These are phyloP conservation scores for Reticulitermes speratus DNA, from an alignment of 1,140 invertebrate genomes.

Conservation along the genomic window DNA sequence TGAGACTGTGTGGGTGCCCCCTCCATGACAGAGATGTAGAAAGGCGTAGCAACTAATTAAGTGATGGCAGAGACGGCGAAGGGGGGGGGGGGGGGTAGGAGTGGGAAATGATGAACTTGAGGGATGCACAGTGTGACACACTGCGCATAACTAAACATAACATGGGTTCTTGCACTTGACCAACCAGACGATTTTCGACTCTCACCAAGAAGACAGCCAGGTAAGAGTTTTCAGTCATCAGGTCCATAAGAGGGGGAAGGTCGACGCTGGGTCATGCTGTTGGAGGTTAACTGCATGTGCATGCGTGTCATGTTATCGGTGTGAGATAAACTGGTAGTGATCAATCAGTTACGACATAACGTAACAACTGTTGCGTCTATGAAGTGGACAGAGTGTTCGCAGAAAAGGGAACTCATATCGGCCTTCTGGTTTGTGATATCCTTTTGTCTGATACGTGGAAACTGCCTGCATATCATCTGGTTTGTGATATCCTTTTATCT, in stretches of 20 bases:
- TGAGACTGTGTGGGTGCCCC: not conserved
- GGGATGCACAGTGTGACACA: not conserved
- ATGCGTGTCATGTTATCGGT: not conserved
- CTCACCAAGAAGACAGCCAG: not conserved
- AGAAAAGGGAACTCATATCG: too few species aligned
- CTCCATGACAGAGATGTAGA: not conserved
- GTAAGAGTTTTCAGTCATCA: not conserved
- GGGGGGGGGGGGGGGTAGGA: not conserved
- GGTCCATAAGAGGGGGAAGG: not conserved
- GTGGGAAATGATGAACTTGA: constrained; percentile 1
- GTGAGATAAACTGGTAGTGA: too few species aligned
- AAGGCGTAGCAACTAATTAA: constrained; percentile 5
- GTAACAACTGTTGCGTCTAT: too few species aligned
- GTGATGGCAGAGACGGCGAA: not conserved
- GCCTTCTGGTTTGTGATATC: too few species aligned
- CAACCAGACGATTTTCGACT: not conserved
- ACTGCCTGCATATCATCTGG: too few species aligned
- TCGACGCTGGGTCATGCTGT: not conserved
- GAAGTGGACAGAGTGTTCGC: too few species aligned
- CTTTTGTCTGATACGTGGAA: too few species aligned
- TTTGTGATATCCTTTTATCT: too few species aligned
- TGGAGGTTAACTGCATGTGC: not conserved
- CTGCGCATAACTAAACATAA: constrained; percentile 16
- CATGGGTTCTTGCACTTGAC: not conserved
- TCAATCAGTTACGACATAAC: too few species aligned